Conservation (phyloP, 2,888 invertebrate species). For the Bembecia ichneumoniformis region DNA sequence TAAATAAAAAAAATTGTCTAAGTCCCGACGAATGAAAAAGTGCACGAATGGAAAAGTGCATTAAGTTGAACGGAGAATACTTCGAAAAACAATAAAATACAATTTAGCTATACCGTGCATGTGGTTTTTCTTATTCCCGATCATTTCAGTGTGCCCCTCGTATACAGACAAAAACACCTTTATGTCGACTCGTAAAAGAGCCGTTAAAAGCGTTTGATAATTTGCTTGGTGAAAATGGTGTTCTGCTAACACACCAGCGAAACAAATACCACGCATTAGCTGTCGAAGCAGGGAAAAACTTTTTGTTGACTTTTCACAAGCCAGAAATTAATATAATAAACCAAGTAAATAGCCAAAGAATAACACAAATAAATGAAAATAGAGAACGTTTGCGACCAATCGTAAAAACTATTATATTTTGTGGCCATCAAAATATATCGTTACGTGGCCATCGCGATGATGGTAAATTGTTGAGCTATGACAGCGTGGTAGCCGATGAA, state of each 20-base stretch:
- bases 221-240: no score
- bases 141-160: no score
- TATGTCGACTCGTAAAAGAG: no score
- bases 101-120: no score
- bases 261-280: constrained; percentile 6
- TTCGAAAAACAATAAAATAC: no score
- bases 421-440: constrained; percentile 6
- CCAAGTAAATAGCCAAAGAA: constrained; percentile 6
- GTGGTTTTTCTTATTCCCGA: no score
- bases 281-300: constrained; percentile 6
- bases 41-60: no score
- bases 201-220: no score
- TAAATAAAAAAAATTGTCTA: no score
- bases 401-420: constrained; percentile 5
- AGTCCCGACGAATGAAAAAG: no score
- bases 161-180: no score
- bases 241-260: constrained; percentile 9
- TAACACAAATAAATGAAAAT: constrained; percentile 3
- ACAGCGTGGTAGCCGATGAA: constrained; percentile 6
- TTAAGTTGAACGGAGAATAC: no score
- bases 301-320: constrained; percentile 4
- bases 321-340: constrained; percentile 3
- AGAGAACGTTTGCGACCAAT: constrained; percentile 6
- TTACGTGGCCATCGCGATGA: constrained; percentile 7
- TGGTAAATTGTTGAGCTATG: constrained; percentile 5